A percentile compares a stretch with the other conserved stretches of the same genome.
These are phyloP conservation scores for Abrostola triplasia DNA, from an alignment of 2,888 invertebrate species.

Conservation along the genomic window DNA sequence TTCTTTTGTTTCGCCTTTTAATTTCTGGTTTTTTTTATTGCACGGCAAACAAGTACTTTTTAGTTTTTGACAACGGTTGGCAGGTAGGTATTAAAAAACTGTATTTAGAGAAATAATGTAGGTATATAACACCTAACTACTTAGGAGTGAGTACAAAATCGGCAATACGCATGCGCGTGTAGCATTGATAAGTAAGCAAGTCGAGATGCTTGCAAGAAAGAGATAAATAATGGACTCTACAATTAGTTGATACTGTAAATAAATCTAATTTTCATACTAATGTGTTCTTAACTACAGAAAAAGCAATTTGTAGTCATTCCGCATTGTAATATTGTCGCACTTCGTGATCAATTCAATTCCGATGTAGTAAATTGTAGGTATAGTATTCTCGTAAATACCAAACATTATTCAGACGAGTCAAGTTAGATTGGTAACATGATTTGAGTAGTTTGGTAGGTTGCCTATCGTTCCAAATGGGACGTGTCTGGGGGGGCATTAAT, in stretches of 20 bases:
- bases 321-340: neutral
- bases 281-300: too few species aligned
- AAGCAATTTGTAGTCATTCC: too few species aligned
- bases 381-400: neutral
- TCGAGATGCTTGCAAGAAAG: too few species aligned
- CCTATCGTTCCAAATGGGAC: neutral
- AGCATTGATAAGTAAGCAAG: too few species aligned
- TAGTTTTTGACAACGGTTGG: slow-evolving; percentile 1
- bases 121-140: too few species aligned
- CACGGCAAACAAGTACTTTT: slow-evolving; percentile 1
- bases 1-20: slow-evolving; percentile 15
- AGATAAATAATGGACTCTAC: too few species aligned
- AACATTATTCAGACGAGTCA: slow-evolving; percentile 3
- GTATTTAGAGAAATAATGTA: too few species aligned
- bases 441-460: slow-evolving; percentile 23
- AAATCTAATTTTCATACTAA: too few species aligned
- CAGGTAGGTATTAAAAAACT: neutral
- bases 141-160: too few species aligned
- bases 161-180: too few species aligned
- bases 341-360: neutral
- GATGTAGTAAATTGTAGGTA: neutral
- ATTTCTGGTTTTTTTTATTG: slow-evolving; percentile 17
- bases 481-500: neutral
- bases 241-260: too few species aligned
- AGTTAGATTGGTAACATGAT: slow-evolving; percentile 17